These are phyloP conservation scores for Sturmia bella DNA, from an alignment of 2,888 invertebrate genomes.

Conservation along the genomic window DNA sequence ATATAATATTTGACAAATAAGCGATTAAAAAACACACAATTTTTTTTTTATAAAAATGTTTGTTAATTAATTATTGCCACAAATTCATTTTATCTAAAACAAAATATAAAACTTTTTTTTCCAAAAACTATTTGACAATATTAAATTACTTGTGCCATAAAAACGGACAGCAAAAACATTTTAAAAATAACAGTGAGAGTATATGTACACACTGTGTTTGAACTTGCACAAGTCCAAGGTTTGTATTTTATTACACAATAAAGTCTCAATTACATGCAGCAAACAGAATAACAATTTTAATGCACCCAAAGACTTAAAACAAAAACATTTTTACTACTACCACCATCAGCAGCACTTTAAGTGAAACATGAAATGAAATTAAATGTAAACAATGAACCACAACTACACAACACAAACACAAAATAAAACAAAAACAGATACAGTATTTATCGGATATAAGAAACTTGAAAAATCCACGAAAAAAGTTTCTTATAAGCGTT, in stretches of 20 bases:
- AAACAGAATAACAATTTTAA: not conserved
- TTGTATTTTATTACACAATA: conserved; percentile 4
- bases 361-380: conserved; percentile 30
- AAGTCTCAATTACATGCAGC: conserved; percentile 5
- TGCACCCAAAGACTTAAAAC: not conserved
- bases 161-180: not conserved
- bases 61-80: too few species aligned
- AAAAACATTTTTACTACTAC: not conserved
- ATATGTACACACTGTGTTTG: conserved; percentile 6
- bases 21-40: too few species aligned
- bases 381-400: conserved; percentile 26
- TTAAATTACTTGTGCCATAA: too few species aligned
- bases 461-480: too few species aligned
- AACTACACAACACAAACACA: not conserved
- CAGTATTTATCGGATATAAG: too few species aligned
- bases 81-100: too few species aligned
- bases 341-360: conserved; percentile 17
- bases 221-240: not conserved
- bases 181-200: not conserved
- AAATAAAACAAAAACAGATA: too few species aligned
- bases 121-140: too few species aligned
- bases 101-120: too few species aligned
- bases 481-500: too few species aligned
- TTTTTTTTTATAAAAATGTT: too few species aligned
- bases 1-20: too few species aligned